Base-by-base conservation (phyloP, 2,888 invertebrate genomes). In the Doris montereyensis region DNA sequence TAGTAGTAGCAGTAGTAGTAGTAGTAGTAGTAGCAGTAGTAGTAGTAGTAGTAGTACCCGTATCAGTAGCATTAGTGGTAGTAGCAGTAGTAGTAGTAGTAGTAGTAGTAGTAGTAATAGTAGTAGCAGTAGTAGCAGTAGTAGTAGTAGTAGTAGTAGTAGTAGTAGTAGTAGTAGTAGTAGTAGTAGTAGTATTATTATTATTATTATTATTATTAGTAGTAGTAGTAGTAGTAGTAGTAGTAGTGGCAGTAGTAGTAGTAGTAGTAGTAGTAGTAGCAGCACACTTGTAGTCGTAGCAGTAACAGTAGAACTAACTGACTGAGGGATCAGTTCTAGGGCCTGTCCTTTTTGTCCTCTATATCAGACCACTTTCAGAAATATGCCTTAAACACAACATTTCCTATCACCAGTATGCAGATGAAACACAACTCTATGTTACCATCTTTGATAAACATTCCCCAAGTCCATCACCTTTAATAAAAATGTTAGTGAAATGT, bases 171-270 rank as follows among this genome's bases (percentile, higher is more conserved):
- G 4, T 35, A 62, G 65, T 76, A 65, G 65, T 76, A 35, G 35
- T 65, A 65, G 41, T 76, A 65, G 65, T 65, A 76, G 65, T 65
- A 76, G 65, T 76, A 65, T 34, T 76, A 65, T 34, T 76, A 65
- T 26, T 74, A 74, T 26, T 74, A 74, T 26, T 74, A 58, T 26
- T 74, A 58, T 4, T 74, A 58, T 26, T 74, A 24, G 65, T 76
- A 65, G 65, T 76, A 65, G 58, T 74, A 74, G 58, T 74, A 74
- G 58, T 74, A 58, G 58, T 74, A 58, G n/a, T 74, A 58, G 58
- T 74, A 24, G 35, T 35, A 2, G 35, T 65, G 65, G 65, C 58
- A 76, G 41, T 76, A 65, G 65, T 65, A 35, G 65, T 57, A 65
- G 65, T 26, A 32, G 35, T 26, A 32, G 35, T 26, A 32, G 35